Evolutionary conservation across 1,140 invertebrate genomes (phyloP).

Genomic region (Drosophila biarmipes): DNA sequence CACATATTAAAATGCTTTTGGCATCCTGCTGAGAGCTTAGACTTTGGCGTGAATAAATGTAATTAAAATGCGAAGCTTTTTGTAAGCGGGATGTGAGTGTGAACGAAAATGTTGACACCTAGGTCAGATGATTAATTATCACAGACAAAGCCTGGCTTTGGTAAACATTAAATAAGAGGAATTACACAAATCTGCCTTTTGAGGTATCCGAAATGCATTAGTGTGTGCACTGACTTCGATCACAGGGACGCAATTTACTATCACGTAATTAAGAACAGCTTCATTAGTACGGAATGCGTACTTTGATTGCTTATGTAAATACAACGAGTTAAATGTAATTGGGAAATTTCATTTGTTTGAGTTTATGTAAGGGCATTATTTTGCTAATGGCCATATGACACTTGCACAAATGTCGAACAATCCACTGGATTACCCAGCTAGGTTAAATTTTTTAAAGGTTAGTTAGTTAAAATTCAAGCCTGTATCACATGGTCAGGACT

Average conservation of each 20-base stretch:
- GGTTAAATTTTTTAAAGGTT: too few species aligned
- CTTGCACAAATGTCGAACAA: too few species aligned
- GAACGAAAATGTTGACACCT: conserved; percentile 40
- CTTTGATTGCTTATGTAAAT: background rate
- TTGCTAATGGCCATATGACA: too few species aligned
- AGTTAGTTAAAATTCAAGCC: too few species aligned
- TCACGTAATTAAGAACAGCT: conserved; percentile 23
- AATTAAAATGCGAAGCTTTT: conserved; percentile 61
- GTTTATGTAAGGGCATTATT: background rate
- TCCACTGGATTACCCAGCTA: too few species aligned
- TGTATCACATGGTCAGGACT: too few species aligned
- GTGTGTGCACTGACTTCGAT: background rate
- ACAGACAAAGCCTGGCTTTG: conserved; percentile 15
- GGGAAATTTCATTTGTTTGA: background rate
- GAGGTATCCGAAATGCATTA: conserved; percentile 23
- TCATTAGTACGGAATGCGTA: conserved; percentile 28
- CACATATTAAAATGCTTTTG: conserved; percentile 29
- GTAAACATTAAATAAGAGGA: conserved; percentile 1
- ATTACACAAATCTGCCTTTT: conserved; percentile 16
- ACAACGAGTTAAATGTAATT: background rate
- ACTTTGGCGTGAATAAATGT: conserved; percentile 56
- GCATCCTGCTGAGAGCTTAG: conserved; percentile 1
- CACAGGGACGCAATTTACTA: background rate
- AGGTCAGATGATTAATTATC: conserved; percentile 64
- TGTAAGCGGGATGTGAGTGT: conserved; percentile 48